A percentile compares a stretch with the other conserved stretches of the same genome.
These are phyloP conservation scores for Medauroidea extradentata DNA, from an alignment of 1,140 invertebrate genomes.

Conservation along the genomic window DNA sequence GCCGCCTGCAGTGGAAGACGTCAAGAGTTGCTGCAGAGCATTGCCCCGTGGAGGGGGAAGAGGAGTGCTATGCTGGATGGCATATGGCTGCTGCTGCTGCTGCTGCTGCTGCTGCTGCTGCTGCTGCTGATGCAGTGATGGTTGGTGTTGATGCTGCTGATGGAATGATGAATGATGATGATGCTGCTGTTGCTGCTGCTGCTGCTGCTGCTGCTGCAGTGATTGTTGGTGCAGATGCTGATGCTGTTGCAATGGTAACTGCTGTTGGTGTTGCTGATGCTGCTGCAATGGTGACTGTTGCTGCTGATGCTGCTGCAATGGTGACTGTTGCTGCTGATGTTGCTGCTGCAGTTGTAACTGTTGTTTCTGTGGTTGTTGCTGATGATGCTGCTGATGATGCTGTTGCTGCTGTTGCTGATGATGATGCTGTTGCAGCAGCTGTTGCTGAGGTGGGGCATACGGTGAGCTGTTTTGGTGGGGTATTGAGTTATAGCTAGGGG, in stretches of 20 bases:
- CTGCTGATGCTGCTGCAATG: no score
- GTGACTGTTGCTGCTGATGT: no score
- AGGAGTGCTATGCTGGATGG: conserved; percentile 23
- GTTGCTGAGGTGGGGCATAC: no score
- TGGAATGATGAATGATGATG: no score
- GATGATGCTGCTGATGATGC: conserved; percentile 1
- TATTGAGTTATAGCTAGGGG: no score
- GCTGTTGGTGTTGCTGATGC: conserved; percentile 34
- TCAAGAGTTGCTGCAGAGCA: conserved; percentile 28
- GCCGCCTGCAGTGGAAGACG: conserved; percentile 33
- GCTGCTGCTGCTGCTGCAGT: conserved; percentile 22
- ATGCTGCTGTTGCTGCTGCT: conserved; percentile 25
- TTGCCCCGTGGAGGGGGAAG: conserved; percentile 29
- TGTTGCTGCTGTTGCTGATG: conserved; percentile 16
- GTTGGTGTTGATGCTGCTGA: no score
- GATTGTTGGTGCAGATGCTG: conserved; percentile 28
- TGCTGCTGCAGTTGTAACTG: conserved; percentile 28
- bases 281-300: no score
- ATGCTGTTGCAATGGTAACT: conserved; percentile 27
- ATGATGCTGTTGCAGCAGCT: conserved; percentile 17
- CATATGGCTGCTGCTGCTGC: conserved; percentile 23
- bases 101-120: conserved; percentile 19
- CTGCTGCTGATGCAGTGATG: no score
- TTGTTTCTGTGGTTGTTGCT: conserved; percentile 16
- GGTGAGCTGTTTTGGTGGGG: no score